These are phyloP conservation scores for Contarinia nasturtii DNA, from an alignment of 1,140 invertebrate species.

Conservation along the genomic window DNA sequence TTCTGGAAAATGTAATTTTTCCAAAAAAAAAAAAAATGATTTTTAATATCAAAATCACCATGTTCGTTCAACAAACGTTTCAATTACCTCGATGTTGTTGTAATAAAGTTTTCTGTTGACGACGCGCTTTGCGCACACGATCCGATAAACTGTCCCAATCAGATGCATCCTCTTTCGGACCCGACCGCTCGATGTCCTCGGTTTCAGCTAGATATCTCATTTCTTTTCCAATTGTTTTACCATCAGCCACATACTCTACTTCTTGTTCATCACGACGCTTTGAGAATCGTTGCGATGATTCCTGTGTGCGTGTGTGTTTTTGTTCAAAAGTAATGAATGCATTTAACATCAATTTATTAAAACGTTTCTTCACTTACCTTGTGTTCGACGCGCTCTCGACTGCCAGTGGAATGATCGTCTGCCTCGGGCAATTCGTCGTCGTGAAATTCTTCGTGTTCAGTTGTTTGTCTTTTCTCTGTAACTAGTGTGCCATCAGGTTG, in stretches of 20 bases:
- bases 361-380: constrained; percentile 5
- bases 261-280: constrained; percentile 44
- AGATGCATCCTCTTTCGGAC: constrained; percentile 36
- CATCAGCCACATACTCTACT: constrained; percentile 56
- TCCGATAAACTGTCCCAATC: constrained; percentile 59
- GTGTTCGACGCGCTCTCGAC: constrained; percentile 14
- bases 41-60: neutral
- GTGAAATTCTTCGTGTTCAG: constrained; percentile 65
- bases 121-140: constrained; percentile 41
- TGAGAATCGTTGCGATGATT: constrained; percentile 21
- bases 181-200: constrained; percentile 46
- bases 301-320: constrained; percentile 5
- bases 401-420: constrained; percentile 18
- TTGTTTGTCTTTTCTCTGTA: constrained; percentile 59
- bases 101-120: constrained; percentile 27
- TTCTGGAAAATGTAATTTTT: constrained; percentile 17
- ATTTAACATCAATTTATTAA: neutral
- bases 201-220: constrained; percentile 60
- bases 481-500: constrained; percentile 63
- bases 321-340: neutral
- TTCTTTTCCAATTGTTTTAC: constrained; percentile 49
- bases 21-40: too few species aligned
- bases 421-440: constrained; percentile 52
- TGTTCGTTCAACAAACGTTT: neutral
- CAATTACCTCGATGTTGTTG: constrained; percentile 23